phyloP scores from a whole-genome alignment of 2,797 vertebrate genomes.

The Leptodactylus fallax region DNA sequence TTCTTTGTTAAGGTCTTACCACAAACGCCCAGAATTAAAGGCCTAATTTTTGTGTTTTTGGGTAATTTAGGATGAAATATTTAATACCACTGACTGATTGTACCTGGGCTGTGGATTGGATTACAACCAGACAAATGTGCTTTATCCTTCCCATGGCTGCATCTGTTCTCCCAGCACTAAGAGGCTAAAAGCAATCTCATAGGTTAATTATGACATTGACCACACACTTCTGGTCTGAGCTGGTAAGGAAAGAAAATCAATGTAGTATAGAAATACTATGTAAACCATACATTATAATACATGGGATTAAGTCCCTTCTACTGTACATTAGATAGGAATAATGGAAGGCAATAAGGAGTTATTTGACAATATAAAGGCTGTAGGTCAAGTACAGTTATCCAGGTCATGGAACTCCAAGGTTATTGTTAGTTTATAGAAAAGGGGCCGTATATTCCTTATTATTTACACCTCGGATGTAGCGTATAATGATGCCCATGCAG shows the following conservation, averaged over 20 bases:
- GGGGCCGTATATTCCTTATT: no score
- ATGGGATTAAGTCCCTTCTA: background rate
- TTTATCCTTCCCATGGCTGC: background rate
- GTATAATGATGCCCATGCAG: no score
- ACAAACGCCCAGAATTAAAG: background rate
- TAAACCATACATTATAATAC: background rate
- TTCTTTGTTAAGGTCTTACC: background rate
- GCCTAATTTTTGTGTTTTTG: background rate
- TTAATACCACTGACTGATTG: background rate
- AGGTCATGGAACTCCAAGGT: no score
- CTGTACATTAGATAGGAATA: background rate
- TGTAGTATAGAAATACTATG: background rate
- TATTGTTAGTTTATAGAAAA: no score
- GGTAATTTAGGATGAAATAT: background rate
- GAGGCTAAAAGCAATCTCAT: background rate
- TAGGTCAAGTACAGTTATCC: no score
- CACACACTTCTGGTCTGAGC: background rate
- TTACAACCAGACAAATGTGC: constrained; percentile 4
- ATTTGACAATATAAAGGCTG: no score
- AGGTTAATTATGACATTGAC: background rate
- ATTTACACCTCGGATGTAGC: no score
- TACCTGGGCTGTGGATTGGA: background rate
- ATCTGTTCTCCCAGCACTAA: background rate
- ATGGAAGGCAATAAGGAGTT: no score
- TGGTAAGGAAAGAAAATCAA: background rate